Conservation (phyloP, 2,113 vertebrate species). For the Erpornis zantholeuca region DNA sequence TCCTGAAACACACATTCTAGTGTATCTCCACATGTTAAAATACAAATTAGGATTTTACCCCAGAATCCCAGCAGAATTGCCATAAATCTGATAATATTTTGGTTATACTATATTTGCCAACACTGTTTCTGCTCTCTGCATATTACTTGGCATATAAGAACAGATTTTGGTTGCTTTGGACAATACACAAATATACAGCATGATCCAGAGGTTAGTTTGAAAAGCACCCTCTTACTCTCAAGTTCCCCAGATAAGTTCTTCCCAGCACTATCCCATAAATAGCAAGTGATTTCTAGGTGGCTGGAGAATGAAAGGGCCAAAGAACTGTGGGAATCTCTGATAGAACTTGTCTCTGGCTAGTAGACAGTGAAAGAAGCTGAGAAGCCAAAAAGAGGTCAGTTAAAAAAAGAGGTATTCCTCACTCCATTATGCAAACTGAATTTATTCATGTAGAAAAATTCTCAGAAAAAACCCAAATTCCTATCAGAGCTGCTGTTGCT, state of each 20-base stretch:
- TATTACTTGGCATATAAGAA: not conserved
- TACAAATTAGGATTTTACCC: not conserved
- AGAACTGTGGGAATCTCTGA: conserved; percentile 37
- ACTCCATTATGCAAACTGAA: conserved; percentile 36
- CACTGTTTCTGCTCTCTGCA: not conserved
- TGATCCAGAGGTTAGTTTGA: not conserved
- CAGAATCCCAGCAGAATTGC: not conserved
- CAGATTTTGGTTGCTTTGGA: not conserved
- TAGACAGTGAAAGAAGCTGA: conserved; percentile 44
- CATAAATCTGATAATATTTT: not conserved
- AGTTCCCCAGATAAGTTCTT: not conserved
- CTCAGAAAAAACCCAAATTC: not conserved
- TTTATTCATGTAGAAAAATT: conserved; percentile 21
- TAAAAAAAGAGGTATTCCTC: conserved; percentile 46
- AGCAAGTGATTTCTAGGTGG: conserved; percentile 39
- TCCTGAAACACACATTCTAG: not conserved
- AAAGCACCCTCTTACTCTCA: not conserved
- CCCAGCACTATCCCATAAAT: conserved; percentile 26
- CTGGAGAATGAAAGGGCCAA: not conserved
- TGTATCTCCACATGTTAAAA: not conserved
- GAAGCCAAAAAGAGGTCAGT: conserved; percentile 56
- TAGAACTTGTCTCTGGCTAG: conserved; percentile 16
- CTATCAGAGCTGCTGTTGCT: not conserved
- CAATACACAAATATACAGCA: not conserved
- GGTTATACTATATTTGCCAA: not conserved